Conservation (phyloP, 2,888 invertebrate genomes). For the Trissolcus japonicus region DNA sequence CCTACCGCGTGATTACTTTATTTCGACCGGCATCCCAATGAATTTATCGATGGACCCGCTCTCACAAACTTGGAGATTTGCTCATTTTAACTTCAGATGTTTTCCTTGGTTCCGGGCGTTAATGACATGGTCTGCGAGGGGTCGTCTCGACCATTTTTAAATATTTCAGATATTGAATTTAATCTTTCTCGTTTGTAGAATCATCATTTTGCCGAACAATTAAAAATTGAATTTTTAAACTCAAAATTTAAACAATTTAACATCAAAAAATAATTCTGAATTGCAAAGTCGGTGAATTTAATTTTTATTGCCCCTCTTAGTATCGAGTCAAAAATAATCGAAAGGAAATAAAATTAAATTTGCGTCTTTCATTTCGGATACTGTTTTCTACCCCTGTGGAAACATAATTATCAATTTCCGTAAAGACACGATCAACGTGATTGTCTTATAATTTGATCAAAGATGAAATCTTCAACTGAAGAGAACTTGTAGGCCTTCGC, state of each 20-base stretch:
- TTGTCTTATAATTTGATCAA: constrained; percentile 46
- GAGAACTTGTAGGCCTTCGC: constrained; percentile 34
- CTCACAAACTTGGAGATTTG: constrained; percentile 14
- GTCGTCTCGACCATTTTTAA: not conserved
- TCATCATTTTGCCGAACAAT: no score
- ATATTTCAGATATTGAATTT: no score
- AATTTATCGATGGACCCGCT: constrained; percentile 35
- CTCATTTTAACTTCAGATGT: constrained; percentile 23
- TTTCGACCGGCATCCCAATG: constrained; percentile 49
- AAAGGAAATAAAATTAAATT: no score
- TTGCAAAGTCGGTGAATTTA: no score
- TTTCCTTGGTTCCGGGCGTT: constrained; percentile 31
- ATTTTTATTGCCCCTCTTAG: no score
- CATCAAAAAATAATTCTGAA: no score
- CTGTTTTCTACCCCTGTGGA: no score
- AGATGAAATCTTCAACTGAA: constrained; percentile 15
- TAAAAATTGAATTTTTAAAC: no score
- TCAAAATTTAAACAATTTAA: no score
- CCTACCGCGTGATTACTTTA: constrained; percentile 63
- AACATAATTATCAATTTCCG: constrained; percentile 23
- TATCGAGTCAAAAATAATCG: no score
- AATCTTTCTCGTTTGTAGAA: no score
- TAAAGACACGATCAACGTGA: constrained; percentile 4
- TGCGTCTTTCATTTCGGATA: not conserved
- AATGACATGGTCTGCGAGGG: constrained; percentile 20